These are phyloP conservation scores for Mamestra configurata DNA, from an alignment of 1,140 invertebrate genomes.

Conservation along the genomic window DNA sequence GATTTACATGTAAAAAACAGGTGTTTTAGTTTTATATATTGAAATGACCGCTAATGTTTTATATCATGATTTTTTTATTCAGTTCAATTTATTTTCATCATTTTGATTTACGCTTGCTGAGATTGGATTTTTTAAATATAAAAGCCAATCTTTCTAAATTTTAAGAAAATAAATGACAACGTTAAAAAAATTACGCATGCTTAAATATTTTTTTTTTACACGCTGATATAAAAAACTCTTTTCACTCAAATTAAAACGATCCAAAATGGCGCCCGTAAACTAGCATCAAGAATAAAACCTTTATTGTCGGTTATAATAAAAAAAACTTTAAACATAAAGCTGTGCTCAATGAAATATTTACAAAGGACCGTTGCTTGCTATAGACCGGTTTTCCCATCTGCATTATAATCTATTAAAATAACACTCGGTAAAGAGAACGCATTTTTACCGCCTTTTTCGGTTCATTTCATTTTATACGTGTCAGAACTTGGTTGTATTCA, in stretches of 20 bases:
- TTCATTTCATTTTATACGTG: constrained; percentile 19
- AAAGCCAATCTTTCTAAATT: too few relatives aligned
- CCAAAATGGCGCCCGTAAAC: constrained; percentile 70
- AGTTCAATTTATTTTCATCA: too few relatives aligned
- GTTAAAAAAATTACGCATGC: background rate
- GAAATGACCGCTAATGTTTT: too few relatives aligned
- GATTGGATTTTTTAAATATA: too few relatives aligned
- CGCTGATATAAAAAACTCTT: constrained; percentile 9
- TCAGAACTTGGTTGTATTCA: background rate
- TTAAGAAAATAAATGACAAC: background rate
- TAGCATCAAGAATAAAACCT: constrained; percentile 65
- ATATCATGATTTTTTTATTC: too few relatives aligned
- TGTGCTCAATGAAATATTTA: constrained; percentile 69
- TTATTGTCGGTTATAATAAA: constrained; percentile 75
- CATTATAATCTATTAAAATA: constrained; percentile 59
- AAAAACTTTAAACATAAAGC: constrained; percentile 76
- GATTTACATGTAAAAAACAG: too few relatives aligned
- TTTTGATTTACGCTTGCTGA: too few relatives aligned
- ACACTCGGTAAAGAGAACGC: constrained; percentile 42
- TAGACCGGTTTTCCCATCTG: constrained; percentile 67
- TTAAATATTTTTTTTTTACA: background rate
- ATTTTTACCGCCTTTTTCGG: constrained; percentile 30
- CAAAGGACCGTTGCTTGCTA: constrained; percentile 61
- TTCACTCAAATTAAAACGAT: constrained; percentile 46
- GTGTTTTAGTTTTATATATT: too few relatives aligned